Base-by-base conservation (phyloP, 2,797 vertebrate genomes). In the Pangasius mekongensis region DNA sequence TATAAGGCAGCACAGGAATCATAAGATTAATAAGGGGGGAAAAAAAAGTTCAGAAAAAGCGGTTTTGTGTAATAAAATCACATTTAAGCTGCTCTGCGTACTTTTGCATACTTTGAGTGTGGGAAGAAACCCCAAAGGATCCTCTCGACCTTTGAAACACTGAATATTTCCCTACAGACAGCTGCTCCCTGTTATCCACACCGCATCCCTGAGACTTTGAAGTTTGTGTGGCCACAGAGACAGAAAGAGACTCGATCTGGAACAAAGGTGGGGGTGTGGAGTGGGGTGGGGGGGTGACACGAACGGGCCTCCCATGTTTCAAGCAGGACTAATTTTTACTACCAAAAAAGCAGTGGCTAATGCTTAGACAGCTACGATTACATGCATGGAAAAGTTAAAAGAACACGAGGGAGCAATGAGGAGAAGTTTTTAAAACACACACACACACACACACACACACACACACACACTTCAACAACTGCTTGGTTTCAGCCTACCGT, bases 101-200 rank as follows among this genome's bases (percentile, higher is more conserved):
- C 64, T 22, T 60, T 33, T 58, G 62, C 64, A 43, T 33, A 52
- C 1, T n/a, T 80, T 22, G 13, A 87, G 73, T 58, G 52, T 69
- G 64, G 74, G 81, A 58, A 83, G 77, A 43, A 77, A 81, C 16
- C 80, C 62, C 58, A 73, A 33, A 58, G 76, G 67, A 49, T 43
- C 81, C 67, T 66, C 58, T 58, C 66, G 52, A 90, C 89, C 87
- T 90, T 83, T 83, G 52, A 74, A 84, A 85, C 87, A 86, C 85
- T 78, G 64, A 76, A 87, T 85, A 88, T 71, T 89, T 88, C 83
- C 83, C 71, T 64, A 86, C 33, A 88, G 85, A 91, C 90, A 91
- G 89, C 87, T 90, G 91, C 78, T 73, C 86, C 78, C 60, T 67
- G 83, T 89, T 91, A 86, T 89, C 83, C 87, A 89, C 87, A 89